A percentile compares a stretch with the other conserved stretches of the same genome.
These are phyloP conservation scores for Bufo bufo DNA, from an alignment of 2,113 vertebrate species.

Conservation along the genomic window DNA sequence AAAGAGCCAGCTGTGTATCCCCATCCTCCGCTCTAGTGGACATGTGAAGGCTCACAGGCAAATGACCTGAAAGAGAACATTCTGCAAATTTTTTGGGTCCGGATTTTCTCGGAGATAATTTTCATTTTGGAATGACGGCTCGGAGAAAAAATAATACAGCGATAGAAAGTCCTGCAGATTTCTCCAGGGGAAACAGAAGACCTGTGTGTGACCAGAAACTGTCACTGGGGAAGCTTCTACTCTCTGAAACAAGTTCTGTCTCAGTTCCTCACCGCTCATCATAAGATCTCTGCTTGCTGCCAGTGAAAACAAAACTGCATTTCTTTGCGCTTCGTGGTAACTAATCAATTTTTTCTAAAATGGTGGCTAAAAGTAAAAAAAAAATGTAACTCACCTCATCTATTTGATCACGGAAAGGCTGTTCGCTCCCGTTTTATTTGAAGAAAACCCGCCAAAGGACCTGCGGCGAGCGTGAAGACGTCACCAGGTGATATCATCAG, in stretches of 20 bases:
- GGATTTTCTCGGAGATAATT: background rate
- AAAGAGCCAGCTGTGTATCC: background rate
- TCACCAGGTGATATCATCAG: too few species aligned
- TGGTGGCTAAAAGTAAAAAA: too few species aligned
- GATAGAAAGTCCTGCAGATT: background rate
- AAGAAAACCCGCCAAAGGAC: too few species aligned
- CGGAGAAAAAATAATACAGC: background rate
- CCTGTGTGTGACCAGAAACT: background rate
- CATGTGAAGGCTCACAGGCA: background rate
- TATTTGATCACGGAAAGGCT: too few species aligned
- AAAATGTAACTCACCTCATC: too few species aligned
- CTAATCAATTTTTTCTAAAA: too few species aligned
- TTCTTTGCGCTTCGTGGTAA: too few species aligned
- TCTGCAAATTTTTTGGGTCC: background rate
- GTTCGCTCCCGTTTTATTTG: too few species aligned
- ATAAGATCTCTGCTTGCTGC: background rate
- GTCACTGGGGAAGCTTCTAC: too few species aligned
- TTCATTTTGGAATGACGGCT: background rate
- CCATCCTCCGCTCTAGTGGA: background rate
- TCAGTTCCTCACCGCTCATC: background rate
- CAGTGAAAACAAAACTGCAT: background rate
- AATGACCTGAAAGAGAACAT: conserved; percentile 32
- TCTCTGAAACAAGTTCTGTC: background rate
- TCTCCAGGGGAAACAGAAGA: background rate
- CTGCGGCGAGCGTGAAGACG: too few species aligned